Evolutionary conservation across 2,888 invertebrate species (phyloP).

Genomic region (Drosophila histrio): DNA sequence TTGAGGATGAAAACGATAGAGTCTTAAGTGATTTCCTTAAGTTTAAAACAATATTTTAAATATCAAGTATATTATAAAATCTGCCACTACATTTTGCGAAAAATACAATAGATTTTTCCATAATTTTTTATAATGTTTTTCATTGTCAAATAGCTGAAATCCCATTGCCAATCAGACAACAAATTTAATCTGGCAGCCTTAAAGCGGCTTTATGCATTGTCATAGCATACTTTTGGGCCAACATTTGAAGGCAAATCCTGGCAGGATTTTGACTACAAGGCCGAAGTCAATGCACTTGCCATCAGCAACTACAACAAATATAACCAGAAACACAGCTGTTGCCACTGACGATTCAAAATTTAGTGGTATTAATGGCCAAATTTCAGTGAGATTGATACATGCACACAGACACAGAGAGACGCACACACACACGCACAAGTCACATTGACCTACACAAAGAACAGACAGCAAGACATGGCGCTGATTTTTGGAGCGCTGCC

Average conservation of each 20-base stretch:
- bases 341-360: constrained; percentile 27
- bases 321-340: constrained; percentile 43
- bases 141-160: background rate
- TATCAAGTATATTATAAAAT: no score
- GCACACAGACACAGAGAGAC: constrained; percentile 25
- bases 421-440: constrained; percentile 23
- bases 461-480: constrained; percentile 54
- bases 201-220: constrained; percentile 8
- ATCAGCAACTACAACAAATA: constrained; percentile 14
- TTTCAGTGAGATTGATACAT: constrained; percentile 43
- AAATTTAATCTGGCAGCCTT: background rate
- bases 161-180: background rate
- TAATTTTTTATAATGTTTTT: background rate
- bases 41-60: no score
- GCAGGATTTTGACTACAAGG: constrained; percentile 10
- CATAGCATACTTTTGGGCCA: constrained; percentile 51
- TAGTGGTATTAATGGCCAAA: constrained; percentile 56
- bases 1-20: no score
- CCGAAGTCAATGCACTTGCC: constrained; percentile 44
- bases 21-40: no score
- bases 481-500: constrained; percentile 55
- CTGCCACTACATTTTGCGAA: no score
- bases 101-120: background rate
- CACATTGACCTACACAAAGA: constrained; percentile 63
- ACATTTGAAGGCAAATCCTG: background rate